Evolutionary conservation across 2,113 vertebrate genomes (phyloP), one percentile per base, ranked within the genome.

Genomic region (Pseudopipra pipra): DNA sequence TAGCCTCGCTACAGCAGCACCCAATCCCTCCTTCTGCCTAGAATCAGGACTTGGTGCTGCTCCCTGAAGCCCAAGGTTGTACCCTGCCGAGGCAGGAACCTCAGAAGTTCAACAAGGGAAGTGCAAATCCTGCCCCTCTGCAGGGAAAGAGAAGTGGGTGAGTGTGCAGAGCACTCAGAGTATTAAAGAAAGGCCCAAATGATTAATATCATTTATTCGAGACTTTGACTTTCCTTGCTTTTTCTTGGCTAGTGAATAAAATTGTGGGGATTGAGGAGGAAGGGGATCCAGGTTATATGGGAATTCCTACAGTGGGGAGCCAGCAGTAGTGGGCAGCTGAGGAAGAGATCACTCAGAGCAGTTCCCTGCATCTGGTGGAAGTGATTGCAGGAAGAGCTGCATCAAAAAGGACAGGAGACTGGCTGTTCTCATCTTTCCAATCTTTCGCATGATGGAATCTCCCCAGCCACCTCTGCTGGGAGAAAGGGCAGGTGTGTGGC

Each of bases 1-100:
- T 54, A 62, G 15, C 41, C 54, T 67, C 55, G 27, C 10, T 7
- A 18, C 0, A 0, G 73, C 66, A 56, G 58, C 0, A 0, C 9
- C n/a, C 39, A 33, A 61, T 61, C 61, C 41, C 30, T 74, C 25
- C 59, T 85, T 31, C 54, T 61, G 23, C 31, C 25, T 1, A 0
- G 46, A 80, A 54, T 55, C 61, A 41, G 0, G 6, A 12, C n/a
- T 28, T 61, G 67, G 14, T 55, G 59, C 46, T 61, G 74, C 51
- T 58, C 28, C 25, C 24, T 58, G 13, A 8, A 21, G 51, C 24
- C 20, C 31, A 31, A 21, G 16, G 10, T 14, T 72, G 30, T 31
- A 7, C 5, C 8, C n/a, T 67, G 46, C 22, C 10, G 12, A 49
- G 31, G 7, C 25, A 61, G 25, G 4, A 74, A 5, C 22, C 25